Evolutionary conservation across 2,113 vertebrate species (phyloP), one percentile per base, ranked within the genome.

Genomic region (Micronisus gabar): DNA sequence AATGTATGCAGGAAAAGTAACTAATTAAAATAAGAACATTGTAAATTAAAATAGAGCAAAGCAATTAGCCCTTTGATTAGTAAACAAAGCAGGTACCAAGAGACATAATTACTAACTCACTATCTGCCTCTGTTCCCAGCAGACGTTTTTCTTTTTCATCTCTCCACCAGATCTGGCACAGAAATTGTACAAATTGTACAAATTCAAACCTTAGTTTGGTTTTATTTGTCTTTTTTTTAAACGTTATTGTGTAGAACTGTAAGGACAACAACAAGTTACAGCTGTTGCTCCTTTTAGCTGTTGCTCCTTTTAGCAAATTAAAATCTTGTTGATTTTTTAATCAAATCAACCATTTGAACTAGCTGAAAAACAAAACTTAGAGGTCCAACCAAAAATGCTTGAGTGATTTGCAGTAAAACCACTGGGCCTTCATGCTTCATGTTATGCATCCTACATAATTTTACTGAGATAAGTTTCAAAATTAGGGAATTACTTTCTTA

Each of bases 31-130:
- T 67, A 84, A 87, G 79, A 93, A 96, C 38, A 61, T 71, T 90
- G 88, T 95, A 83, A 96, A 97, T 96, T 96, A 95, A 97, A 97
- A 93, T 86, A 65, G 81, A 96, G 83, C 85, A 75, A 88, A 93
- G 38, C 81, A 97, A 95, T 97, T 97, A 92, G 61, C 72, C 27
- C 89, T 94, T 91, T 76, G 93, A 95, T 95, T 96, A 81, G 52
- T 88, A 92, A 95, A 93, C 81, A 91, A 89, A 97, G 85, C 56
- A 55, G 82, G 62, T 86, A 91, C 61, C 73, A 79, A 92, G 73
- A 86, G 63, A 82, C 81, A 45, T 25, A 78, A 71, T 96, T 96
- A 83, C 59, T 93, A 76, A 87, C 68, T 96, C 86, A 38, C 10
- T 50, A 62, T 55, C 65, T 30, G 74, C 7, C 12, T 81, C 55